A percentile compares a stretch with the other conserved stretches of the same genome.
phyloP scores from a whole-genome alignment of 2,888 invertebrate genomes.

The Luperina nickerlii region DNA sequence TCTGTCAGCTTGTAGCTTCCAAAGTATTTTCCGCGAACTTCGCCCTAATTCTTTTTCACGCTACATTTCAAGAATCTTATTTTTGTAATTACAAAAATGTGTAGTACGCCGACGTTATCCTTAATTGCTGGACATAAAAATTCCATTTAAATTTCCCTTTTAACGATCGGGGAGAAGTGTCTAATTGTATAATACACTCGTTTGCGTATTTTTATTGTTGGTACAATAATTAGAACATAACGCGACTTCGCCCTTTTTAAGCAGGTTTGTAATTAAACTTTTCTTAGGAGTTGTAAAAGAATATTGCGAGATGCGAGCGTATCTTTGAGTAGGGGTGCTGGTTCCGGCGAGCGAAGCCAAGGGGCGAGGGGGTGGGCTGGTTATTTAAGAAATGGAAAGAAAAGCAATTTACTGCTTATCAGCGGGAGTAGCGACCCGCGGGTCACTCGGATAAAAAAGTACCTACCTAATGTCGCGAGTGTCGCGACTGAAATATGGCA shows the following conservation, averaged over 20 bases:
- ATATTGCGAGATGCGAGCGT: constrained; percentile 82
- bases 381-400: constrained; percentile 88
- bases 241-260: constrained; percentile 86
- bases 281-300: constrained; percentile 83
- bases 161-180: constrained; percentile 90
- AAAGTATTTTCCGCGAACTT: constrained; percentile 85
- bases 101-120: constrained; percentile 90
- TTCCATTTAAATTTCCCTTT: constrained; percentile 91
- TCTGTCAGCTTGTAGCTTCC: constrained; percentile 81
- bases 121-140: constrained; percentile 91
- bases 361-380: constrained; percentile 70
- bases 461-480: constrained; percentile 72
- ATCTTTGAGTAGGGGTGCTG: constrained; percentile 72
- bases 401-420: constrained; percentile 89
- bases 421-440: constrained; percentile 80
- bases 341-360: constrained; percentile 46
- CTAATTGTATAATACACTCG: constrained; percentile 91
- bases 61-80: constrained; percentile 91
- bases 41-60: constrained; percentile 90
- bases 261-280: constrained; percentile 88
- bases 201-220: constrained; percentile 90
- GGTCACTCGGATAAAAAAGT: constrained; percentile 82
- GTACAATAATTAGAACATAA: constrained; percentile 90
- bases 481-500: constrained; percentile 71
- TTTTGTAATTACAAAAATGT: constrained; percentile 91